phyloP scores from a whole-genome alignment of 2,797 vertebrate species.

The Pteronotus mesoamericanus region DNA sequence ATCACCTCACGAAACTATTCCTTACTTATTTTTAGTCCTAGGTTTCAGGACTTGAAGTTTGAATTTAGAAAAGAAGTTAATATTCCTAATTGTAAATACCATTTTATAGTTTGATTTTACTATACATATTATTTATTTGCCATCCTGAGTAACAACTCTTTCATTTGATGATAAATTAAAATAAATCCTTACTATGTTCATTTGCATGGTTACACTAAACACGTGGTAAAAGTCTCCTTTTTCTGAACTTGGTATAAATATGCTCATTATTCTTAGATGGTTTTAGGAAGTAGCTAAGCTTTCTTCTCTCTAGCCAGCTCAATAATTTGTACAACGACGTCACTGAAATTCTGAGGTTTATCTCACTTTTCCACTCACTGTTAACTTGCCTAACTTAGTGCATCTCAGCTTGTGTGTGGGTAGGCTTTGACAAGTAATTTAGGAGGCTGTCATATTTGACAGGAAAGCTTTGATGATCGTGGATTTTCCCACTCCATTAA shows the following conservation, averaged over 20 bases:
- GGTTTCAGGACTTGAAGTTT: not conserved
- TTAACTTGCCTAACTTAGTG: conserved; percentile 56
- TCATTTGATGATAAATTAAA: not conserved
- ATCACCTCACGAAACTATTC: not conserved
- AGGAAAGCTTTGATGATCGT: conserved; percentile 67
- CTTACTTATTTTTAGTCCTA: not conserved
- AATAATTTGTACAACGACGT: not conserved
- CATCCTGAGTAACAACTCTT: not conserved
- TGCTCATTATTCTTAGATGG: not conserved
- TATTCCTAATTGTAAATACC: not conserved
- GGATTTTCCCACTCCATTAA: conserved; percentile 70
- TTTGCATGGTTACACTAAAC: not conserved
- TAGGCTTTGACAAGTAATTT: conserved; percentile 51
- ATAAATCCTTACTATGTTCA: not conserved
- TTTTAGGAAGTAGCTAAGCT: not conserved
- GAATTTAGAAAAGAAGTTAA: not conserved
- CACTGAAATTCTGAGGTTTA: conserved; percentile 7
- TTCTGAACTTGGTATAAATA: not conserved
- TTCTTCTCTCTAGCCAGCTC: not conserved
- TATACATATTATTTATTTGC: not conserved
- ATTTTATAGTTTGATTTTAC: not conserved
- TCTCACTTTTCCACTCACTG: not conserved
- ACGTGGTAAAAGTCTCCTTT: not conserved
- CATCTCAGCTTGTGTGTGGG: not conserved
- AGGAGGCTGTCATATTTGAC: conserved; percentile 44